phyloP scores from a whole-genome alignment of 2,888 invertebrate species.

The Caenorhabditis macrosperma region DNA sequence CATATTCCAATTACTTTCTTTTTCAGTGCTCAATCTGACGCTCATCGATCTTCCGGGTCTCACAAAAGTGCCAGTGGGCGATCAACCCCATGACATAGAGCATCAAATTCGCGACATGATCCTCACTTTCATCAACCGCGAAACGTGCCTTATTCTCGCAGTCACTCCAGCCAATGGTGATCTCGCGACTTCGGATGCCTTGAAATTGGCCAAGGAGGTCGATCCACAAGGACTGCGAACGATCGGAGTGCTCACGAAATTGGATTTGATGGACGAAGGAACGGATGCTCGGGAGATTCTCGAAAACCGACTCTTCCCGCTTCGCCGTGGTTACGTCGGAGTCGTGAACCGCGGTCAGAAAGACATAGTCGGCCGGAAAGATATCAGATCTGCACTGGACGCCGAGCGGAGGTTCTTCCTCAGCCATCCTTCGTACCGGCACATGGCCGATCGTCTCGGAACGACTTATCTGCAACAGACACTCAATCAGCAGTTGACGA shows the following conservation, averaged over 20 bases:
- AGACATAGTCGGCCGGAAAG: slow-evolving; percentile 97
- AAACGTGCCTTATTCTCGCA: slow-evolving; percentile 80
- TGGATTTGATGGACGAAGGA: slow-evolving; percentile 99
- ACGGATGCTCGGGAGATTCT: slow-evolving; percentile 97
- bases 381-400: slow-evolving; percentile 93
- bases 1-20: background rate
- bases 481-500: slow-evolving; percentile 96
- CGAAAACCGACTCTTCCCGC: slow-evolving; percentile 94
- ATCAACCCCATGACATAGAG: slow-evolving; percentile 84
- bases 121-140: slow-evolving; percentile 81
- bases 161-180: slow-evolving; percentile 80
- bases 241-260: slow-evolving; percentile 98
- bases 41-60: slow-evolving; percentile 83
- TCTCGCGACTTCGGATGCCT: slow-evolving; percentile 97
- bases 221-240: slow-evolving; percentile 89
- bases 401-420: slow-evolving; percentile 98
- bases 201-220: slow-evolving; percentile 88
- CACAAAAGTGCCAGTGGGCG: slow-evolving; percentile 84
- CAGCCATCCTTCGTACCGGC: slow-evolving; percentile 95
- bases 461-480: slow-evolving; percentile 96
- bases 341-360: slow-evolving; percentile 97
- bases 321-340: slow-evolving; percentile 91
- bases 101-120: slow-evolving; percentile 83
- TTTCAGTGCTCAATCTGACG: slow-evolving; percentile 83
- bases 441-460: slow-evolving; percentile 96